Evolutionary conservation across 2,888 invertebrate genomes (phyloP), one percentile per base, ranked within the genome.

Genomic region (Sthenelais limicola): DNA sequence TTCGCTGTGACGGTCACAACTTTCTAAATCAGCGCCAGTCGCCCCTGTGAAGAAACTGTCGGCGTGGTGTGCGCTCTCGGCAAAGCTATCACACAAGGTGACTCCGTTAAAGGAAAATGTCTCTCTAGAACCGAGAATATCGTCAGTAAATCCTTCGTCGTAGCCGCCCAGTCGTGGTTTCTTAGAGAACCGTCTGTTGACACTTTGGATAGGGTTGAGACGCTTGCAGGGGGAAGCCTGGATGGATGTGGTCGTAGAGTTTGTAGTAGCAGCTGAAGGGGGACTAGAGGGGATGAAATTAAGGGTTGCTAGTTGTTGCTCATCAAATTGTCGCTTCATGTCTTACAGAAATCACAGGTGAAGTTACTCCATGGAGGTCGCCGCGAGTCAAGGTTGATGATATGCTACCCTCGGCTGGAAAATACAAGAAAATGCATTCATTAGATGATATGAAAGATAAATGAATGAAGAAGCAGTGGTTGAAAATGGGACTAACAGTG

Each of bases 291-390:
- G 62, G 38, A 38, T 18, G 62, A 62, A 43, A 24, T 26, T 38
- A 43, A 62, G 62, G 62, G 62, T 21, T 26, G 62, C 62, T 62
- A 62, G 43, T 43, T 62, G 62, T 26, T 35, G 62, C 62, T 62
- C 62, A 62, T 62, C 62, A 24, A 62, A 62, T 38, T 62, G 62
- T 21, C 62, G 62, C 62, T 62, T 62, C 62, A 62, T 62, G 62
- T 62, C 62, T 62, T 62, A 26, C 38, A 15, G 5, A 21, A 62
- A 38, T 9, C 21, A 21, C 43, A 35, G 51, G 21, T n/a, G 18
- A 5, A 26, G 51, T 21, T 51, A 51, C 21, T 51, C 9, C 43
- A 43, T 43, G 12, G 43, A 15, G 43, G 9, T 12, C 43, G 43
- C 43, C 43, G n/a, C n/a, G n/a, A n/a, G n/a, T n/a, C n/a, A n/a